These are phyloP conservation scores for Drosophila fungiperda DNA, from an alignment of 2,888 invertebrate species.

Conservation along the genomic window DNA sequence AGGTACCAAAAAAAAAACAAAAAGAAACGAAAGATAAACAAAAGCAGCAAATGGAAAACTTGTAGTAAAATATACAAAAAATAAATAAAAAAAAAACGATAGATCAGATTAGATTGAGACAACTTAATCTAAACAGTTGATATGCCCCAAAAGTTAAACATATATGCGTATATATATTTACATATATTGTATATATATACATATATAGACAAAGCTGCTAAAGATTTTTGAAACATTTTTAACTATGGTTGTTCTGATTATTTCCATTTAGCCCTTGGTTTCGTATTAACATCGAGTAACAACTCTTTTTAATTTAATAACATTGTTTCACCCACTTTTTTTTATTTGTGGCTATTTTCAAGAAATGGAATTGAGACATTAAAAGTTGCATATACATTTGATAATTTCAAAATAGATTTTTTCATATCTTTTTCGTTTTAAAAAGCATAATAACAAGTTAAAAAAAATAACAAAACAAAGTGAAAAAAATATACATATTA, in stretches of 20 bases:
- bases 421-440: conserved; percentile 16
- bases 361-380: conserved; percentile 70
- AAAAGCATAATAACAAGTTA: conserved; percentile 43
- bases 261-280: conserved; percentile 33
- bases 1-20: conserved; percentile 36
- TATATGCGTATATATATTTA: conserved; percentile 32
- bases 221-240: conserved; percentile 53
- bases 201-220: conserved; percentile 32
- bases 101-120: conserved; percentile 57
- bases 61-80: conserved; percentile 77
- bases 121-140: conserved; percentile 53
- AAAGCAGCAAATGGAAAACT: conserved; percentile 62
- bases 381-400: conserved; percentile 30
- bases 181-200: conserved; percentile 33
- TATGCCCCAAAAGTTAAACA: conserved; percentile 47
- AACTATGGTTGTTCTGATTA: conserved; percentile 45
- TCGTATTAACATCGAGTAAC: conserved; percentile 22
- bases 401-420: conserved; percentile 9
- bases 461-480: conserved; percentile 32
- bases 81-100: conserved; percentile 29
- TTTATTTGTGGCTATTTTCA: conserved; percentile 26
- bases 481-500: conserved; percentile 34
- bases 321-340: conserved; percentile 2
- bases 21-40: conserved; percentile 13
- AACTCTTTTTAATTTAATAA: conserved; percentile 10